Conservation (phyloP, 2,113 vertebrate genomes). For the Pelusios castaneus region DNA sequence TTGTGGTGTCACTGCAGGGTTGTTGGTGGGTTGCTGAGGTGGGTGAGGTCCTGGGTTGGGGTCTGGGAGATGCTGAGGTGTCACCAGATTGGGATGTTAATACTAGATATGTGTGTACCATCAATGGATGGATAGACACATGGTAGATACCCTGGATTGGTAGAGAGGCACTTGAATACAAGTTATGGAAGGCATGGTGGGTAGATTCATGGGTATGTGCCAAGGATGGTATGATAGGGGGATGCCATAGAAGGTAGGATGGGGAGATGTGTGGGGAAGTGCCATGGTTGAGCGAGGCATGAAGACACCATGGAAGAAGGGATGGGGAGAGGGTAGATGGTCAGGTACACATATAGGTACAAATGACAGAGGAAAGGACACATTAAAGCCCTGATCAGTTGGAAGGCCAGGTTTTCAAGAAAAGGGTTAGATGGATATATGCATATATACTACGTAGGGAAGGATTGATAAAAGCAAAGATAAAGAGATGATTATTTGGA, state of each 20-base stretch:
- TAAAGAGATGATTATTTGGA: neutral
- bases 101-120: neutral
- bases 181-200: neutral
- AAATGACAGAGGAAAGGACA: too few relatives aligned
- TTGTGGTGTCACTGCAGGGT: neutral
- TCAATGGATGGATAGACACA: neutral
- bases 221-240: too few relatives aligned
- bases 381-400: neutral
- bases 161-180: too few relatives aligned
- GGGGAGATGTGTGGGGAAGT: neutral
- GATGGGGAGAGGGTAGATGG: neutral
- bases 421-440: neutral
- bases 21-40: neutral
- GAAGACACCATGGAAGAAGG: too few relatives aligned
- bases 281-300: neutral
- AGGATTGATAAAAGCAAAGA: neutral
- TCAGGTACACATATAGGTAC: neutral
- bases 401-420: neutral
- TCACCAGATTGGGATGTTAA: neutral
- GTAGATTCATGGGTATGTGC: neutral
- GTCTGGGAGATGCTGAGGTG: neutral
- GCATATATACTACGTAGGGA: neutral
- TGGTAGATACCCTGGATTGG: too few relatives aligned
- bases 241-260: neutral
- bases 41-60: neutral